Evolutionary conservation across 2,113 vertebrate genomes (phyloP).

Genomic region (Leptobrachium leishanense): DNA sequence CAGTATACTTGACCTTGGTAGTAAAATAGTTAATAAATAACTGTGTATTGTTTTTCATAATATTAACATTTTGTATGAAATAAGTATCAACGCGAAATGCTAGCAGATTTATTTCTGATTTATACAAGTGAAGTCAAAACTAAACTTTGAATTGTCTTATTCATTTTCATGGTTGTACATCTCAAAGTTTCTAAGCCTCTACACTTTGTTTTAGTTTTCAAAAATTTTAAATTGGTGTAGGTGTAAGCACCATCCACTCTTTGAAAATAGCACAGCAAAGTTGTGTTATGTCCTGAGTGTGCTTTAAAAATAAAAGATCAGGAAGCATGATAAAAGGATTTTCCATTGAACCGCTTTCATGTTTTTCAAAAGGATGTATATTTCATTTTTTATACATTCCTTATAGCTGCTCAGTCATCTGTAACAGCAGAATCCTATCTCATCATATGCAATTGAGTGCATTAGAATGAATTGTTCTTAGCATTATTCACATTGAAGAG

Average conservation of each 20-base stretch:
- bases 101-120: too few relatives aligned
- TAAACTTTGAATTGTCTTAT: too few relatives aligned
- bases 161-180: neutral
- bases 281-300: conserved; percentile 36
- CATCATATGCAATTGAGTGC: neutral
- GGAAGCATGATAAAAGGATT: conserved; percentile 40
- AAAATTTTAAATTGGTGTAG: conserved; percentile 45
- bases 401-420: neutral
- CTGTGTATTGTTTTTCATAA: too few relatives aligned
- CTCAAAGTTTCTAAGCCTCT: conserved; percentile 36
- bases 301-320: conserved; percentile 39
- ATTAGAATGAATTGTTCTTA: too few relatives aligned
- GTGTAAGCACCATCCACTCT: conserved; percentile 30
- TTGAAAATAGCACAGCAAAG: conserved; percentile 33
- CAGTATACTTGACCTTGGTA: too few relatives aligned
- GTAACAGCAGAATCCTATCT: neutral
- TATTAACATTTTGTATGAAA: too few relatives aligned
- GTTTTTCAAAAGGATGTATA: conserved; percentile 34
- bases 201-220: conserved; percentile 30
- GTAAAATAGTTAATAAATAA: too few relatives aligned
- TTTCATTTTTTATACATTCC: conserved; percentile 20
- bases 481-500: neutral
- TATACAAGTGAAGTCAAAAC: too few relatives aligned
- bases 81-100: too few relatives aligned
- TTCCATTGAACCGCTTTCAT: conserved; percentile 32